Base-by-base conservation (phyloP, 2,113 vertebrate genomes). In the Plestiodon gilberti region DNA sequence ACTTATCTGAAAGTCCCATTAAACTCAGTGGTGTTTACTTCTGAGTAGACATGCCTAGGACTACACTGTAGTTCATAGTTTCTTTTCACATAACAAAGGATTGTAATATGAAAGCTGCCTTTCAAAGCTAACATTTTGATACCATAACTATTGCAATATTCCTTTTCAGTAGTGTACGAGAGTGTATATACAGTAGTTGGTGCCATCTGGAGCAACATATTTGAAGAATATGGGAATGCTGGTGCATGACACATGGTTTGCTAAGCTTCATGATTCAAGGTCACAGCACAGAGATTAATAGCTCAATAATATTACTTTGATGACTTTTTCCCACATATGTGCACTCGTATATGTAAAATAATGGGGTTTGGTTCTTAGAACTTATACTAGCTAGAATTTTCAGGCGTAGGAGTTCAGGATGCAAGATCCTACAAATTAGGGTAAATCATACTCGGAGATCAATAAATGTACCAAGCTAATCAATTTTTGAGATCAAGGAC, bases 251-350 rank as follows among this genome's bases (percentile, higher is more conserved):
- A 35, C 9, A 2, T 1, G 0, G 30, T 23, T 35, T 91, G 78
- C 84, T 89, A 70, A 61, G 78, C 83, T 89, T 79, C 38, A 1
- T 2, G 48, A 65, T 75, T 90, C 87, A 91, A 93, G 89, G 89
- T 88, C 90, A 88, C 52, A 73, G 82, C 64, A 93, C 89, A 89
- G 84, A 55, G 78, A 90, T 71, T 64, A 78, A 80, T 40, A 85
- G 79, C 40, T 90, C n/a, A 13, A 62, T 62, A 62, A 18, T 62
- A 62, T n/a, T n/a, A n/a, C 17, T 62, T 62, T 62, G 6, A 20
- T 62, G 15, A 22, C 15, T 62, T 55, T 55, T 55, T 55, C 13
- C 52, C n/a, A 8, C 52, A 55, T 13, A 55, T 13, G 52, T 62
- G 61, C 18, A 20, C 61, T 62, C 20, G 17, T 57, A 11, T 55